Percentiles rank a stretch among this genome's conserved stretches.
These are phyloP conservation scores for Camponotus floridanus DNA, from an alignment of 1,140 invertebrate genomes.

Conservation along the genomic window DNA sequence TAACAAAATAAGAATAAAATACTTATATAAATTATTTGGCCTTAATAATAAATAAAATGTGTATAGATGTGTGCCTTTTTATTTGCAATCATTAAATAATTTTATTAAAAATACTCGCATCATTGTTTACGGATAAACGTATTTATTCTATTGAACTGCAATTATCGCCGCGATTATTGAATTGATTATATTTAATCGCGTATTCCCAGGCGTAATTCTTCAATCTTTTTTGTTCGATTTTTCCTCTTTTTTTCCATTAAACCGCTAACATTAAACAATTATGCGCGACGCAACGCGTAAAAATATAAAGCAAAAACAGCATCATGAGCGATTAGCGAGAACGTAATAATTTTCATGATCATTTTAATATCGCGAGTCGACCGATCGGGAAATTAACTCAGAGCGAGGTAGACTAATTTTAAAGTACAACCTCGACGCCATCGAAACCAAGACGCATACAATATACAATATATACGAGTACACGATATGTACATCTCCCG, in stretches of 20 bases:
- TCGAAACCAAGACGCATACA: conserved; percentile 9
- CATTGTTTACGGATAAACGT: background rate
- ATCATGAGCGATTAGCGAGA: conserved; percentile 33
- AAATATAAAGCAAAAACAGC: background rate
- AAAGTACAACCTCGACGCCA: conserved; percentile 34
- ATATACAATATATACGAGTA: conserved; percentile 2
- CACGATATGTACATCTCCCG: background rate
- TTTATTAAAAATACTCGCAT: background rate
- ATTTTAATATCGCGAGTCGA: conserved; percentile 42
- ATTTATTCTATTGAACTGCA: background rate
- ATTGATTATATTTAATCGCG: background rate
- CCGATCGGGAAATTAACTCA: conserved; percentile 43
- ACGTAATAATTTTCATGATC: conserved; percentile 59
- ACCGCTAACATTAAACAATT: conserved; percentile 15
- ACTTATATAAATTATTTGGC: background rate
- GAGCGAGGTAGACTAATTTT: conserved; percentile 38
- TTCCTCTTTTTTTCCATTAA: background rate
- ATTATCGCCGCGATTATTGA: background rate
- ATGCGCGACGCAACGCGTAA: conserved; percentile 9
- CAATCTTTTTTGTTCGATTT: background rate
- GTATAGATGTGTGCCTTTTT: too few relatives aligned
- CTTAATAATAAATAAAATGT: background rate
- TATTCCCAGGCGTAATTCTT: too few relatives aligned
- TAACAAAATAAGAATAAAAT: background rate
- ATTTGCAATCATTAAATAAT: background rate